Evolutionary conservation across 2,888 invertebrate species (phyloP).

Genomic region (Amiota communis): DNA sequence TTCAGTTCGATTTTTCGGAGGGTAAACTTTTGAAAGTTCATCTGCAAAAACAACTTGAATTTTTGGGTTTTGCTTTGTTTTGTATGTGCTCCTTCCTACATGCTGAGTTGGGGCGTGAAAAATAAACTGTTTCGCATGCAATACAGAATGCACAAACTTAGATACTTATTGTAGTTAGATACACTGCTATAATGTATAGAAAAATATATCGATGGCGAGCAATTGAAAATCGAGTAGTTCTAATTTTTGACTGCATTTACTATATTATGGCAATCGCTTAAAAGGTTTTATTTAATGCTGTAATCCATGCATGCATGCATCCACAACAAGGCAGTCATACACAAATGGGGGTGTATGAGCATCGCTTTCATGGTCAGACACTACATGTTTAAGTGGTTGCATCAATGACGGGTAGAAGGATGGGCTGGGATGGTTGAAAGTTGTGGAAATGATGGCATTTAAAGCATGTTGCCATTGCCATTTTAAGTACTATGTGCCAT

Average conservation of each 20-base stretch:
- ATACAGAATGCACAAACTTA: neutral
- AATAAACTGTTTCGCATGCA: neutral
- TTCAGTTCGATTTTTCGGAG: conserved; percentile 4
- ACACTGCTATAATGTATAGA: conserved; percentile 19
- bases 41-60: neutral
- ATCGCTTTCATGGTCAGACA: conserved; percentile 7
- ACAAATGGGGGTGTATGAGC: neutral
- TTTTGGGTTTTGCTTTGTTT: no score
- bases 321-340: no score
- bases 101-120: neutral
- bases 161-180: neutral
- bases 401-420: no score
- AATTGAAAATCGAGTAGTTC: conserved; percentile 22
- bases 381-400: neutral
- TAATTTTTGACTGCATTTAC: conserved; percentile 30
- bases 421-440: no score
- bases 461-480: neutral
- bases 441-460: neutral
- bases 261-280: conserved; percentile 31
- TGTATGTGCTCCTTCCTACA: no score
- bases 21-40: neutral
- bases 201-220: conserved; percentile 25
- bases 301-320: neutral
- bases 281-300: conserved; percentile 8
- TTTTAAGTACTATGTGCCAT: no score